These are phyloP conservation scores for Beris chalybata DNA, from an alignment of 2,888 invertebrate species.

Conservation along the genomic window DNA sequence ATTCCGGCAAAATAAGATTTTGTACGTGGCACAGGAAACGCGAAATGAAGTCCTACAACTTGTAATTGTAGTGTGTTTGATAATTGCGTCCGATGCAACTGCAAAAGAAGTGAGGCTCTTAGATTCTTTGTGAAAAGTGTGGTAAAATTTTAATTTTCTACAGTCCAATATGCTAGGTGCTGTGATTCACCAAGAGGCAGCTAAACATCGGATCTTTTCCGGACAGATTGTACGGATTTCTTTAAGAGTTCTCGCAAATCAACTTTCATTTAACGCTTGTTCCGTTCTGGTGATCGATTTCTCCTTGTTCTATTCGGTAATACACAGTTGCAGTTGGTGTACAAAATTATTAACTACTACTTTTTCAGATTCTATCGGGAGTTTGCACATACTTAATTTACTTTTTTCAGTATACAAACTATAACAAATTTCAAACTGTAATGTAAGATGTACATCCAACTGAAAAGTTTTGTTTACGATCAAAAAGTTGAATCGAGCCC, in stretches of 20 bases:
- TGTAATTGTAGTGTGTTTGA: not conserved
- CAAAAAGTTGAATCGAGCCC: too few species aligned
- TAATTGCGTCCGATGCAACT: slow-evolving; percentile 4
- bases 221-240: slow-evolving; percentile 6
- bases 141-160: not conserved
- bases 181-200: not conserved
- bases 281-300: slow-evolving; percentile 8
- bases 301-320: slow-evolving; percentile 13
- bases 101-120: slow-evolving; percentile 1
- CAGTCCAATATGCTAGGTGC: not conserved
- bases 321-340: not conserved
- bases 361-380: slow-evolving; percentile 15
- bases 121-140: not conserved
- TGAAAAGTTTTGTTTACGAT: too few species aligned
- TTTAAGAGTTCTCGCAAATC: not conserved
- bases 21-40: not conserved
- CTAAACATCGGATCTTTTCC: not conserved
- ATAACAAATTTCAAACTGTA: not conserved
- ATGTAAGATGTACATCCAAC: not conserved
- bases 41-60: slow-evolving; percentile 25
- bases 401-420: slow-evolving; percentile 12
- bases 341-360: not conserved
- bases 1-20: not conserved
- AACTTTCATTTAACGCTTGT: slow-evolving; percentile 4
- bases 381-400: slow-evolving; percentile 16